Base-by-base conservation (phyloP, 2,888 invertebrate genomes). In the Tetragonula carbonaria region DNA sequence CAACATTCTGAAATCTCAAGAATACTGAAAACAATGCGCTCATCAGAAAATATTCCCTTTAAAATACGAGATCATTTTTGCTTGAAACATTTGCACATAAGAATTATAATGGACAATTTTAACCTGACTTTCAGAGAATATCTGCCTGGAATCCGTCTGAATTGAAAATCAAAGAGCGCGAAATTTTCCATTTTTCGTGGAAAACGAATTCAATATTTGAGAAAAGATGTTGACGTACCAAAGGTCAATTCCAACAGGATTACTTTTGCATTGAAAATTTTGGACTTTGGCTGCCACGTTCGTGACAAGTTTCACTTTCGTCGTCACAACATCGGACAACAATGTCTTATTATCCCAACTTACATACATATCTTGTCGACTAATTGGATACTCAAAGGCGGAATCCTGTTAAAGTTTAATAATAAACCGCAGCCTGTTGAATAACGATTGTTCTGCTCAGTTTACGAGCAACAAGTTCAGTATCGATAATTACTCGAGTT, bases 361-460 rank as follows among this genome's bases (percentile, higher is more conserved):
- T 78, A 66, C 77, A 45, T 38, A 38, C 8, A 8, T 82, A 70
- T 82, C 80, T 80, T 86, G 78, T 82, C 78, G 74, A 88, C 86
- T 90, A 91, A 91, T 90, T 91, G 90, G 87, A 87, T 81, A 78
- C 85, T 90, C 90, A 90, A 91, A 91, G 90, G 88, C 82, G 80
- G 76, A 87, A 90, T 87, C 67, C 86, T 45, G 80, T 75, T 72
- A 80, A 87, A 90, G 85, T 91, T 90, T 74, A 83, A 80, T 85
- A 91, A 91, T 90, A 90, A 91, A 85, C 90, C 91, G 75, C 90
- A 87, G 85, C 85, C 90, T 90, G 91, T 91, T 90, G 86, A 90
- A 86, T 86, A 89, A 88, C 88, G 86, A 91, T 90, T 91, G 88
- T 89, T 89, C 87, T 81, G 86, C 86, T 84, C 86, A 89, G 86